Conservation (phyloP, 2,797 vertebrate genomes). For the Glyptemys insculpta region DNA sequence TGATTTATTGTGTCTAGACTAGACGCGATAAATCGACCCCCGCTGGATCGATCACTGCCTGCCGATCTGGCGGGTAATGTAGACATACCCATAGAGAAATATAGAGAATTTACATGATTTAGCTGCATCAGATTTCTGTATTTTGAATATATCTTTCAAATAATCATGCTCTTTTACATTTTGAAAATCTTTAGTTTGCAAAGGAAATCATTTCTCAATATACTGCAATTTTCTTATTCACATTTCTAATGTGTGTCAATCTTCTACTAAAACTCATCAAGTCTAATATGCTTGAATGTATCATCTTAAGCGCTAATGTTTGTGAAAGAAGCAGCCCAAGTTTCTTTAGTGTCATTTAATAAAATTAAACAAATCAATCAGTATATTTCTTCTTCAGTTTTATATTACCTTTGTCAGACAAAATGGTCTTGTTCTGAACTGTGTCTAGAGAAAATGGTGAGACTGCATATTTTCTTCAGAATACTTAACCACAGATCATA, state of each 20-base stretch:
- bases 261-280: conserved; percentile 50
- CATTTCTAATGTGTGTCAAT: conserved; percentile 13
- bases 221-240: conserved; percentile 39
- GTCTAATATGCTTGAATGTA: conserved; percentile 38
- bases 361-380: conserved; percentile 84
- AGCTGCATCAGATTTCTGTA: neutral
- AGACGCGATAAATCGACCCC: too few relatives aligned
- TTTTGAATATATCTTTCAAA: conserved; percentile 17
- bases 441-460: conserved; percentile 24
- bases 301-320: conserved; percentile 61
- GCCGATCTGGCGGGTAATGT: too few relatives aligned
- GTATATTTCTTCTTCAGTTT: conserved; percentile 67
- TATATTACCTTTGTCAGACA: conserved; percentile 60
- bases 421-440: conserved; percentile 42
- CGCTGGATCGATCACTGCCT: too few relatives aligned
- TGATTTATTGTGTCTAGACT: too few relatives aligned
- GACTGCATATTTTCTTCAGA: conserved; percentile 45
- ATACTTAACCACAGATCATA: conserved; percentile 40
- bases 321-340: conserved; percentile 29
- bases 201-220: conserved; percentile 26
- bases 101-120: neutral
- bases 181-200: conserved; percentile 13
- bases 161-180: neutral
- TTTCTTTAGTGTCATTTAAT: conserved; percentile 75
- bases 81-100: neutral